phyloP scores from a whole-genome alignment of 1,140 invertebrate species.

The Orchesella cincta region DNA sequence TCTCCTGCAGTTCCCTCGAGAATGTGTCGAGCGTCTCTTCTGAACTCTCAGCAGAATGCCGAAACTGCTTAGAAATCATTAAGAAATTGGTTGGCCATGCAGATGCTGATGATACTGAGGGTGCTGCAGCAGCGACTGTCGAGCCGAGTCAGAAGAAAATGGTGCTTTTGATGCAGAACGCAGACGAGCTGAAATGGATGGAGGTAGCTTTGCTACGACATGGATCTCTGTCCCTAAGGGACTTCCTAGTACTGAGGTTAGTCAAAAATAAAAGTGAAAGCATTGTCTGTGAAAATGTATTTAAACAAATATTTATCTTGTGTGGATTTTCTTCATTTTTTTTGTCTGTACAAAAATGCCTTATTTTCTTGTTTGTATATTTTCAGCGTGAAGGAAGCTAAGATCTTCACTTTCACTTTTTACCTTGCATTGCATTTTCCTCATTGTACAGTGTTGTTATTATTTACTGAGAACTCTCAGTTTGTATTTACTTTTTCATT shows the following conservation, averaged over 20 bases:
- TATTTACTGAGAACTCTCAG: no score
- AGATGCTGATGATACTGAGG: not conserved
- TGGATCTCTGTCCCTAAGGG: slow-evolving; percentile 49
- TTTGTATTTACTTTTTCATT: no score
- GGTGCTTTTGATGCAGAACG: not conserved
- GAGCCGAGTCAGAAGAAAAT: slow-evolving; percentile 21
- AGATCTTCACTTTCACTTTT: not conserved
- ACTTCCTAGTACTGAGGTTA: slow-evolving; percentile 46
- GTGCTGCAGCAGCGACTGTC: not conserved
- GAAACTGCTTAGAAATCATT: slow-evolving; percentile 50
- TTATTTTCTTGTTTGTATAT: slow-evolving; percentile 12
- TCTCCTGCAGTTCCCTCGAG: slow-evolving; percentile 42
- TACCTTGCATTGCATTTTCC: not conserved
- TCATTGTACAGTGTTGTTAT: not conserved
- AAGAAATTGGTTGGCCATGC: slow-evolving; percentile 41
- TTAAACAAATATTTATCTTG: not conserved
- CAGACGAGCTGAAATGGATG: not conserved
- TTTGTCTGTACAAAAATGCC: not conserved
- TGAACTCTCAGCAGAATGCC: slow-evolving; percentile 47
- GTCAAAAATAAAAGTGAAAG: not conserved
- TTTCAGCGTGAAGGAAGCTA: slow-evolving; percentile 20
- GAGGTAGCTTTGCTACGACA: slow-evolving; percentile 35
- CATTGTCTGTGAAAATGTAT: slow-evolving; percentile 2
- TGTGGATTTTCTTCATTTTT: not conserved
- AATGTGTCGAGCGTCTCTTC: slow-evolving; percentile 43